A percentile compares a stretch with the other conserved stretches of the same genome.
Conservation (phyloP, 1,140 invertebrate species). For the Drosophila erecta region DNA sequence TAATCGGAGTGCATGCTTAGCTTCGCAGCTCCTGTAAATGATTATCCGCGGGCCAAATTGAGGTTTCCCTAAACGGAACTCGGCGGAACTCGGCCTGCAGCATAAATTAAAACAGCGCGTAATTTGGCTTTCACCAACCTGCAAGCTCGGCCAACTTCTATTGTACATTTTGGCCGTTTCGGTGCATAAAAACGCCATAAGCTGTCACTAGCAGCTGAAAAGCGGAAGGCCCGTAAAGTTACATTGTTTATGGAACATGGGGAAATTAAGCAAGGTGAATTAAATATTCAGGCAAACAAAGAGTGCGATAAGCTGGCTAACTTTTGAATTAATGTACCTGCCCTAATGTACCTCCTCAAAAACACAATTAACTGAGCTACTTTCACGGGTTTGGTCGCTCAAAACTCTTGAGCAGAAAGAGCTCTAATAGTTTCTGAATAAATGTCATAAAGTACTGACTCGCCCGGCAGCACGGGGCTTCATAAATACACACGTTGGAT, state of each 20-base stretch:
- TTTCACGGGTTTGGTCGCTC: too few relatives aligned
- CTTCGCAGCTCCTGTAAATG: conserved; percentile 48
- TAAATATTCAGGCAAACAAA: conserved; percentile 2
- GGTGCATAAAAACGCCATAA: conserved; percentile 49
- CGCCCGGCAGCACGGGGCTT: neutral
- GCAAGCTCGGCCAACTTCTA: conserved; percentile 1
- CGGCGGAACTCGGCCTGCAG: conserved; percentile 29
- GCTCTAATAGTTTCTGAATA: neutral
- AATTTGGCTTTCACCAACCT: conserved; percentile 1
- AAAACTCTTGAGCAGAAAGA: too few relatives aligned
- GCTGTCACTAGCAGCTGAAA: conserved; percentile 18
- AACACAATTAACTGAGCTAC: too few relatives aligned
- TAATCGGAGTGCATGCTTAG: conserved; percentile 50
- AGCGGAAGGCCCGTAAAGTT: conserved; percentile 15
- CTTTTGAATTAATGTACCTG: too few relatives aligned
- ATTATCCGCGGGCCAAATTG: conserved; percentile 39
- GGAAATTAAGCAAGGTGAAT: neutral
- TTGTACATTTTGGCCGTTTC: neutral
- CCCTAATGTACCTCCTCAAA: too few relatives aligned
- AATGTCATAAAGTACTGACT: conserved; percentile 9
- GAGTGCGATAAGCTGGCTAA: too few relatives aligned
- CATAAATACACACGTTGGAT: conserved; percentile 10
- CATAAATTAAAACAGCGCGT: conserved; percentile 15
- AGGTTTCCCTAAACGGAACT: conserved; percentile 58
- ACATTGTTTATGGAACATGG: conserved; percentile 12